Base-by-base conservation (phyloP, 1,140 invertebrate species). In the Dreissena rostriformis region DNA sequence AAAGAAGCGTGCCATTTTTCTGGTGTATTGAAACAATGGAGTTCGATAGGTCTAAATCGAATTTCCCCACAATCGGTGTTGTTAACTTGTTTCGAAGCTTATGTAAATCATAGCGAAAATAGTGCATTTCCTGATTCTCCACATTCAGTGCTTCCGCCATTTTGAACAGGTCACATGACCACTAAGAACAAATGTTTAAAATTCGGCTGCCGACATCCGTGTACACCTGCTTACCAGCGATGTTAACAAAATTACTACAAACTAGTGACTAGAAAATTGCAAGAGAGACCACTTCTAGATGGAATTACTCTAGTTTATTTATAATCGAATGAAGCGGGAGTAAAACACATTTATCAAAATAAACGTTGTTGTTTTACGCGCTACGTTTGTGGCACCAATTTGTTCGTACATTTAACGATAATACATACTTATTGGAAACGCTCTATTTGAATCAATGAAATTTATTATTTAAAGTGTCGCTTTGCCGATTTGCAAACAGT, bases 141-240 rank as follows among this genome's bases (percentile, higher is more conserved):
- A 19, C 2, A 19, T n/a, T 14, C 19, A 28, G 52, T 14, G 24
- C 28, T 14, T 70, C 77, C 77, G 77, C 77, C 77, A 79, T 79
- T 79, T 79, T 79, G 77, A 70, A 49, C 67, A 79, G 39, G 77
- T 79, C 77, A 79, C 77, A 71, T 79, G 77, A 79, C 65, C 57
- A 61, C 39, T 39, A 39, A 2, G 8, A 8, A 39, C 39, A 39
- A 39, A 39, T 39, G 39, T 39, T 39, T 39, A 39, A 39, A 39
- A 39, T 5, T 39, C 39, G 39, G 39, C 39, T 39, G 4, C 8
- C 39, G 39, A 39, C 39, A 39, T 39, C 8, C 39, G 57, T 24
- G 2, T n/a, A 19, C 57, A 11, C n/a, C n/a, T n/a, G n/a, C n/a
- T n/a, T n/a, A n/a, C n/a, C 2, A 63, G 57, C 19, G 57, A 19